Evolutionary conservation across 2,888 invertebrate genomes (phyloP), one percentile per base, ranked within the genome.

Genomic region (Phengaris alcon): DNA sequence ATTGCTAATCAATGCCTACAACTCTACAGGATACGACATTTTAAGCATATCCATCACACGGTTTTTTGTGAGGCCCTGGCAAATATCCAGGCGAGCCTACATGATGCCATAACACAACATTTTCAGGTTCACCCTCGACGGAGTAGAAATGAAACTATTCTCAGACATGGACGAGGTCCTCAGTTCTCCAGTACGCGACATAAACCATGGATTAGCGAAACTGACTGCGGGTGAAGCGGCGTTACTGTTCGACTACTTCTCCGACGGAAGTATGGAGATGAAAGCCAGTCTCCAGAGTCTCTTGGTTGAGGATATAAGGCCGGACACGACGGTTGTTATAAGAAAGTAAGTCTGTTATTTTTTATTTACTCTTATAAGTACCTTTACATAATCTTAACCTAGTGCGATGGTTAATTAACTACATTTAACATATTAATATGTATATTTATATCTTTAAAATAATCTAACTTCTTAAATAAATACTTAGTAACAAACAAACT

Each of bases 81-180:
- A 3, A 35, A 35, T 35, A 35, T 35, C 22, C 22, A 22, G 22
- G 22, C 22, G 1, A 22, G 22, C 22, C 22, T 22, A 22, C 22
- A 52, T 52, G 52, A 8, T 15, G 7, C 9, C 13, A 55, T 22
- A 59, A 10, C 22, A 59, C 48, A 8, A 6, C 4, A 46, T 72
- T 78, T 78, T 2, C 81, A 95, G 95, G 80, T 94, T 96, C 76
- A 93, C 94, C 0, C 86, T 97, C 48, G 97, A 97, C 79, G 96
- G 96, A 52, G 80, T 96, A n/a, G 95, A 95, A 80, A 81, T 97
- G 2, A 95, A 95, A 80, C 88, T 97, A 0, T 97, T 96, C 86
- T 95, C 95, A 35, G 97, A 97, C 83, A 95, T 95, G 79, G 96
- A 96, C 76, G 97, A 97, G 86, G 93, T 96, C 0, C 86, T 97